These are phyloP conservation scores for Halocynthia roretzi DNA, from an alignment of 23 tunicate genomes.

Conservation along the genomic window DNA sequence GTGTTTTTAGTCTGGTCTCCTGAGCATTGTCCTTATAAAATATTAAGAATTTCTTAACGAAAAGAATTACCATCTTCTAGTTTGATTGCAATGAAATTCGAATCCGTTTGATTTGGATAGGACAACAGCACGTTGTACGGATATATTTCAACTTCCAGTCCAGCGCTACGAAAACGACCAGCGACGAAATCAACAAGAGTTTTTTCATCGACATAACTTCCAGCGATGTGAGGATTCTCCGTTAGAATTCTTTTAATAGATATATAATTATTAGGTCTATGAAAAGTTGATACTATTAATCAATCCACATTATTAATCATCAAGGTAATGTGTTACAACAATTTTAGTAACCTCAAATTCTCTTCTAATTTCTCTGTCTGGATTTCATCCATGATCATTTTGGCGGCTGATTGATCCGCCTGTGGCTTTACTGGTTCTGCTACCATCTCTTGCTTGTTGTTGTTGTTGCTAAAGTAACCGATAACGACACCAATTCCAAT, in stretches of 20 bases:
- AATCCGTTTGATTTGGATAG: constrained; percentile 64
- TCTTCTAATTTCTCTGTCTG: neutral
- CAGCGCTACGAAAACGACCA: constrained; percentile 28
- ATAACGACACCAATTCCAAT: neutral
- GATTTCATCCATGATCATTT: neutral
- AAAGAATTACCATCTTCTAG: neutral
- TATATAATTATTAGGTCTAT: neutral
- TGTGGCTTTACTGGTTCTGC: neutral
- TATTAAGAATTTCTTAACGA: neutral
- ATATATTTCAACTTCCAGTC: constrained; percentile 40
- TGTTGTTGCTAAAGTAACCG: neutral
- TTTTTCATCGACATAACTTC: constrained; percentile 37
- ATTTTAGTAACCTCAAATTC: neutral
- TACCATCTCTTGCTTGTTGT: neutral
- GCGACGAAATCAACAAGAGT: constrained; percentile 35
- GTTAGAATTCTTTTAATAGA: constrained; percentile 29
- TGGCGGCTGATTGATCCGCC: neutral
- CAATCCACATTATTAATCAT: no score
- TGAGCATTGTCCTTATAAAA: neutral
- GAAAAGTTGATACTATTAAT: neutral
- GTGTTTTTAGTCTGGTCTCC: no score
- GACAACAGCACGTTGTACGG: constrained; percentile 76
- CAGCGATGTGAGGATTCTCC: constrained; percentile 56
- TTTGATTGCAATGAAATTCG: constrained; percentile 44
- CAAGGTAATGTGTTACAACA: no score